Evolutionary conservation across 2,797 vertebrate species (phyloP).

Genomic region (Clarias fuscus): DNA sequence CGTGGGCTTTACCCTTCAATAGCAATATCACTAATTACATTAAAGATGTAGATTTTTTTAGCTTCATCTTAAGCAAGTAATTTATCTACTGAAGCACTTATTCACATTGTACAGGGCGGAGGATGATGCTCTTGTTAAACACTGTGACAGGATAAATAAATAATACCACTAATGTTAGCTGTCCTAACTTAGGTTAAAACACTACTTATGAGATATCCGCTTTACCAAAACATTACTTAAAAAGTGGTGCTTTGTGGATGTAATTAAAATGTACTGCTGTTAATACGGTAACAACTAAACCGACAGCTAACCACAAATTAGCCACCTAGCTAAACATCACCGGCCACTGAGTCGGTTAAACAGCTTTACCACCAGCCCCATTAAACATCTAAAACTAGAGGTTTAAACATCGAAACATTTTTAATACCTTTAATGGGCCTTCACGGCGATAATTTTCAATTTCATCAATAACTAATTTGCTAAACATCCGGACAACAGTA

Average conservation of each 20-base stretch:
- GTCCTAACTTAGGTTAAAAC: background rate
- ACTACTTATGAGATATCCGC: background rate
- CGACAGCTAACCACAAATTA: background rate
- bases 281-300: background rate
- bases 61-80: background rate
- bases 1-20: too few species aligned
- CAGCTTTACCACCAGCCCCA: background rate
- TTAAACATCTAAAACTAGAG: background rate
- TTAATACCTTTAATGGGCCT: background rate
- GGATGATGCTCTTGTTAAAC: background rate
- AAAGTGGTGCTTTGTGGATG: background rate
- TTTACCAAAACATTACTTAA: background rate
- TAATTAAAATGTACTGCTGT: background rate
- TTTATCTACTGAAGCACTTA: background rate
- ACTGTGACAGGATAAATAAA: background rate
- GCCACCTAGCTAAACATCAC: background rate
- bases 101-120: background rate
- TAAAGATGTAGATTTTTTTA: background rate
- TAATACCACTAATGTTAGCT: background rate
- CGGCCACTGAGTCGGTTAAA: too few species aligned
- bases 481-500: background rate
- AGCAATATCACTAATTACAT: too few species aligned
- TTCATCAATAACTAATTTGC: too few species aligned
- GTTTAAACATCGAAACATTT: too few species aligned
- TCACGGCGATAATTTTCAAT: background rate